Percentiles rank a stretch among this genome's conserved stretches.
Evolutionary conservation across 2,113 vertebrate genomes (phyloP).

Genomic region (Ancistrus triradiatus): DNA sequence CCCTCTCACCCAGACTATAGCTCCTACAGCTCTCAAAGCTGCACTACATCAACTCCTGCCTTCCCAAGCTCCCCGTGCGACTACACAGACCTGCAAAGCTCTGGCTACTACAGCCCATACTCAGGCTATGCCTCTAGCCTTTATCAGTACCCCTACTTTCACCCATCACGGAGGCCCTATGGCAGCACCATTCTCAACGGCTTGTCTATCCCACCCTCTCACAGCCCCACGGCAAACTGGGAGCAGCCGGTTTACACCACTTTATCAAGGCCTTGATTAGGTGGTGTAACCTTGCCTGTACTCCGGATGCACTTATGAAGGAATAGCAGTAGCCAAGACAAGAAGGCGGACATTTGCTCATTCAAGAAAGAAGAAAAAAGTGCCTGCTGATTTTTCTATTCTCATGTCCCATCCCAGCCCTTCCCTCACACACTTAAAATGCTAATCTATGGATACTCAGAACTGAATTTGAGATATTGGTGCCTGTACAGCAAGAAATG

Average conservation of each 20-base stretch:
- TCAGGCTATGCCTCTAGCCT: constrained; percentile 85
- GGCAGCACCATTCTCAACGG: constrained; percentile 85
- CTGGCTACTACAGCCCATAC: constrained; percentile 88
- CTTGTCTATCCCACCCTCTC: constrained; percentile 82
- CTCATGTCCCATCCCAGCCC: constrained; percentile 24
- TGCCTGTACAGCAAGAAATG: constrained; percentile 60
- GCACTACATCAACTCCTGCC: constrained; percentile 71
- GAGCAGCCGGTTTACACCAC: constrained; percentile 97
- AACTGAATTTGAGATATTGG: constrained; percentile 53
- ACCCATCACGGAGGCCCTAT: constrained; percentile 86
- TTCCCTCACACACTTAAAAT: neutral
- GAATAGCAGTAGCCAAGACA: constrained; percentile 50
- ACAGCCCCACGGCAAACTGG: constrained; percentile 88
- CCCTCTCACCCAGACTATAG: constrained; percentile 79
- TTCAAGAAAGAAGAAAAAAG: constrained; percentile 63
- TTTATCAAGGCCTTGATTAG: constrained; percentile 73
- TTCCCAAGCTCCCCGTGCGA: constrained; percentile 87
- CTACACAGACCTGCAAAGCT: constrained; percentile 92
- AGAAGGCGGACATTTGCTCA: constrained; percentile 29
- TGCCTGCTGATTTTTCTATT: constrained; percentile 82
- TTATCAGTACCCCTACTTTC: constrained; percentile 94
- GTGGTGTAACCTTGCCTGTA: neutral
- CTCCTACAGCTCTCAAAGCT: constrained; percentile 78
- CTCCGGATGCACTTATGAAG: constrained; percentile 66
- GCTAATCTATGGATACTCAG: constrained; percentile 45